Conservation (phyloP, 2,797 vertebrate genomes). For the Syncerus caffer region DNA sequence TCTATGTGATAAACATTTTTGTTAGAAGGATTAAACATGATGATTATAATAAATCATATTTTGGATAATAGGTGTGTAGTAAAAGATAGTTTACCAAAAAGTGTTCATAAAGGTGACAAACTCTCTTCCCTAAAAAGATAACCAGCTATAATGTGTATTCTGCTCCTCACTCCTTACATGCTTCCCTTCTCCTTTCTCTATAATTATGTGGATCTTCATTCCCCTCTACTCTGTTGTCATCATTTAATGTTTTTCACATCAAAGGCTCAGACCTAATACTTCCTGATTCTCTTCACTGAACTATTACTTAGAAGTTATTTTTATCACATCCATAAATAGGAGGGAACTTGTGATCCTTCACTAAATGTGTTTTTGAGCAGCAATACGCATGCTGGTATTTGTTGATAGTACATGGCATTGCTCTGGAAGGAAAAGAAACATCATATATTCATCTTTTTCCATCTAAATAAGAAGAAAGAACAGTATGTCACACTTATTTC, state of each 20-base stretch:
- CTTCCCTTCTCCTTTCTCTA: background rate
- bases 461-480: background rate
- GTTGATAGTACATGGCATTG: background rate
- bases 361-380: background rate
- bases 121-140: background rate
- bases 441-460: background rate
- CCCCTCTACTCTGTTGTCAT: background rate
- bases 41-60: background rate
- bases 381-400: background rate
- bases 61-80: background rate
- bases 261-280: background rate
- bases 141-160: background rate
- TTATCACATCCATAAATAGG: background rate
- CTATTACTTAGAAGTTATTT: conserved; percentile 7
- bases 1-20: background rate
- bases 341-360: background rate
- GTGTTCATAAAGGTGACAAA: background rate
- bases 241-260: background rate
- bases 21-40: background rate
- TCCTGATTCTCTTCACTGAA: background rate
- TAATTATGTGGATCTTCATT: background rate
- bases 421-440: background rate
- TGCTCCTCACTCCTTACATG: background rate
- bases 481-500: background rate
- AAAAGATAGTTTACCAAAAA: background rate